A percentile compares a stretch with the other conserved stretches of the same genome.
phyloP scores from a whole-genome alignment of 2,888 invertebrate genomes.

The Himalopsyche japonica region DNA sequence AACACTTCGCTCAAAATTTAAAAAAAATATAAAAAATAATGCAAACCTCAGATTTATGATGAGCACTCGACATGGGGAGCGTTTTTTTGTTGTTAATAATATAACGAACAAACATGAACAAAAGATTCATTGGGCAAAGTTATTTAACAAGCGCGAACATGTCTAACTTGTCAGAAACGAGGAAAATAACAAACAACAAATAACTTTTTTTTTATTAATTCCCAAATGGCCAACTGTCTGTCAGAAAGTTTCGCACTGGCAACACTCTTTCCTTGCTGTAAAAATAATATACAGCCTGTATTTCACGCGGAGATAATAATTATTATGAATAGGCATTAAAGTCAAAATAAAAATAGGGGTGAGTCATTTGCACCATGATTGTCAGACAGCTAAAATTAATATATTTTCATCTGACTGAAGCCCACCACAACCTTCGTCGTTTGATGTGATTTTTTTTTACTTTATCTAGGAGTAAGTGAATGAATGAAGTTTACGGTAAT shows the following conservation, averaged over 20 bases:
- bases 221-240: not conserved
- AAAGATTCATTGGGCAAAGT: not conserved
- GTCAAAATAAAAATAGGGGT: not conserved
- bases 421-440: too few species aligned
- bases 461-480: too few species aligned
- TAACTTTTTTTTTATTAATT: not conserved
- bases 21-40: not conserved
- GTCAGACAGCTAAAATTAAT: too few species aligned
- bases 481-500: too few species aligned
- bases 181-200: not conserved
- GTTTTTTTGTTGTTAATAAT: not conserved
- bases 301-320: not conserved
- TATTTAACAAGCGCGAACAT: not conserved
- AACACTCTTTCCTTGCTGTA: not conserved
- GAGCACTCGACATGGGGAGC: not conserved
- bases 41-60: not conserved
- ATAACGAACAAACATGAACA: not conserved
- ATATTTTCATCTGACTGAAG: too few species aligned
- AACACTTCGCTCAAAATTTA: not conserved
- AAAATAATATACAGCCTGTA: not conserved
- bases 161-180: not conserved
- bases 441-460: too few species aligned
- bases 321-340: not conserved
- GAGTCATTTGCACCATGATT: not conserved
- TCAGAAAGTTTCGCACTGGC: not conserved